These are phyloP conservation scores for Suillia variegata DNA, from an alignment of 2,888 invertebrate genomes.

Conservation along the genomic window DNA sequence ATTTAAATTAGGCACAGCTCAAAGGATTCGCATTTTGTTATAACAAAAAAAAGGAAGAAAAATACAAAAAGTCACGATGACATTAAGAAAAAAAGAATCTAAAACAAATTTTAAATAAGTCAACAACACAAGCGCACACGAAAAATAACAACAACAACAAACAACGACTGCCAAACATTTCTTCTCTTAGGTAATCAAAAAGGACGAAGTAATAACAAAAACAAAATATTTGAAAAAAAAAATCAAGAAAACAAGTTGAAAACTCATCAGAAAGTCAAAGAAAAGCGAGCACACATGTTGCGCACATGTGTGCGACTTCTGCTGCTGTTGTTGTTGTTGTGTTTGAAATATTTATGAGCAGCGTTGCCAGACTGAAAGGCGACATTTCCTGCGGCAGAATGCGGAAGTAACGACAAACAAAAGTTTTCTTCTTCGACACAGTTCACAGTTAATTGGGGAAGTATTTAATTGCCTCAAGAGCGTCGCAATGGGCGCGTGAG, in stretches of 20 bases:
- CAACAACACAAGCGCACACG: not conserved
- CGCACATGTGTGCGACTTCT: not conserved
- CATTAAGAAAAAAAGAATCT: not conserved
- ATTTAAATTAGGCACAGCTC: slow-evolving; percentile 10
- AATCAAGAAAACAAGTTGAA: not conserved
- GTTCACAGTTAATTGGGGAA: no score
- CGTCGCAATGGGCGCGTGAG: no score
- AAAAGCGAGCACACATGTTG: not conserved
- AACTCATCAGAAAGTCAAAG: slow-evolving; percentile 11
- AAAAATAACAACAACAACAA: not conserved
- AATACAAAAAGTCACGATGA: not conserved
- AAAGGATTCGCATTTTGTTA: not conserved
- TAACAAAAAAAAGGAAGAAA: not conserved
- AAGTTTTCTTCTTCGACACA: no score
- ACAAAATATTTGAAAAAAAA: no score
- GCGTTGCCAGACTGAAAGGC: no score
- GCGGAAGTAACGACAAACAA: no score
- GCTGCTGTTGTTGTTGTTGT: no score
- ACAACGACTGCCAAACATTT: slow-evolving; percentile 4
- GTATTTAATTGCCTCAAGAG: no score
- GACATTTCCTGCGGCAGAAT: no score
- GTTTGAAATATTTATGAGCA: no score
- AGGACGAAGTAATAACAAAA: no score
- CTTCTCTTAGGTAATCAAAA: not conserved
- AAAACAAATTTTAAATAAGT: not conserved